Evolutionary conservation across 2,888 invertebrate genomes (phyloP).

Genomic region (Diplolepis rosae): DNA sequence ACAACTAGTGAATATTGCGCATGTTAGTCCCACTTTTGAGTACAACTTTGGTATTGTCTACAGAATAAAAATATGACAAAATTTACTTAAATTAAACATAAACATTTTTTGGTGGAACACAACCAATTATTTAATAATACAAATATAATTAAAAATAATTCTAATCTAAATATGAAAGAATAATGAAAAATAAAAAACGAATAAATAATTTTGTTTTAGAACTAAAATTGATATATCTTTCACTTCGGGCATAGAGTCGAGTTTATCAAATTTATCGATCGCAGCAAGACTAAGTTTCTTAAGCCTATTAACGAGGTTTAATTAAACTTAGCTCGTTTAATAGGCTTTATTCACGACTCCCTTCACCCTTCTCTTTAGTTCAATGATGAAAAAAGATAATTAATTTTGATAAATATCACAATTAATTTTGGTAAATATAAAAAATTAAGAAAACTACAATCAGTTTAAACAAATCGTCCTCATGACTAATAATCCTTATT

Average conservation of each 20-base stretch:
- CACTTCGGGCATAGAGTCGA: neutral
- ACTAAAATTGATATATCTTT: neutral
- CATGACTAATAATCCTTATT: neutral
- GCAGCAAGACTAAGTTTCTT: conserved; percentile 34
- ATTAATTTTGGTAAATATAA: neutral
- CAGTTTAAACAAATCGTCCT: neutral
- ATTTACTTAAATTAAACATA: too few relatives aligned
- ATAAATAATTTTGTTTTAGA: too few relatives aligned
- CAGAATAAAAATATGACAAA: too few relatives aligned
- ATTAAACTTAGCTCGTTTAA: conserved; percentile 59
- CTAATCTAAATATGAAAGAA: too few relatives aligned
- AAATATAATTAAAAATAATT: too few relatives aligned
- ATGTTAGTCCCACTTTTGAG: too few relatives aligned
- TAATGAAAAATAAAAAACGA: too few relatives aligned
- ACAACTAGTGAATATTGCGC: too few relatives aligned
- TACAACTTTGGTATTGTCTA: too few relatives aligned
- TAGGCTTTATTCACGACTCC: conserved; percentile 56
- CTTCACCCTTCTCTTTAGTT: neutral
- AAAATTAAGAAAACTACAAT: neutral
- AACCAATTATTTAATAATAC: too few relatives aligned
- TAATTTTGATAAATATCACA: neutral
- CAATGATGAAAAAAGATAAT: neutral
- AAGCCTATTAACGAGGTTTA: conserved; percentile 59
- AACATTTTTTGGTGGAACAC: too few relatives aligned
- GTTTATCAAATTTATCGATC: conserved; percentile 19